phyloP scores from a whole-genome alignment of 2,113 vertebrate genomes.

The Oreocharis arfaki region DNA sequence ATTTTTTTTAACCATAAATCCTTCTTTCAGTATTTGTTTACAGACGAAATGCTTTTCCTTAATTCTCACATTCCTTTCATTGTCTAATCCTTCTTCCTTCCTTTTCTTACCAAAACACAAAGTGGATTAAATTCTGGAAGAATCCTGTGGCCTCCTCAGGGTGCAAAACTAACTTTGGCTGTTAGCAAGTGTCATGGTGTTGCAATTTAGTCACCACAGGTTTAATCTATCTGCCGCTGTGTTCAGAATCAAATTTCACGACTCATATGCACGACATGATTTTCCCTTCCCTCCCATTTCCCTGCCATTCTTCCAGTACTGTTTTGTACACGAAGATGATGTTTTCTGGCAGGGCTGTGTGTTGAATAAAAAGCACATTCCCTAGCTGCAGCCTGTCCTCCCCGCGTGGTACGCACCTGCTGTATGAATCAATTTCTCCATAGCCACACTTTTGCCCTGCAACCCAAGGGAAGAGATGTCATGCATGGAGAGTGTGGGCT shows the following conservation, averaged over 20 bases:
- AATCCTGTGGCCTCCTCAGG: not conserved
- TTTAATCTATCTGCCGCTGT: not conserved
- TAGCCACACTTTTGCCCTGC: not conserved
- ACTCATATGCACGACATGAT: not conserved
- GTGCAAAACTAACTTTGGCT: constrained; percentile 8
- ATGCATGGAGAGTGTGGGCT: not conserved
- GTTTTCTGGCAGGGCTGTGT: not conserved
- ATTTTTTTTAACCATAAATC: constrained; percentile 38
- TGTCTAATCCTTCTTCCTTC: constrained; percentile 37
- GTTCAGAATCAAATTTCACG: not conserved
- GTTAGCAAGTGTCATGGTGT: not conserved
- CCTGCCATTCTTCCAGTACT: not conserved
- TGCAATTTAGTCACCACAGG: not conserved
- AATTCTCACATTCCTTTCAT: constrained; percentile 42
- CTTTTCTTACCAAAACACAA: constrained; percentile 18
- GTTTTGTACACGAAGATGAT: not conserved
- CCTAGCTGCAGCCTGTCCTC: not conserved
- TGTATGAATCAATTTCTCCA: not conserved
- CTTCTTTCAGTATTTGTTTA: constrained; percentile 44
- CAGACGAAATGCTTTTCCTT: constrained; percentile 48
- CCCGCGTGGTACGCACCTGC: not conserved
- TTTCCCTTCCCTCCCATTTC: not conserved
- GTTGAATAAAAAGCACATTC: not conserved
- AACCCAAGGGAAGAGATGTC: not conserved
- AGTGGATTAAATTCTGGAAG: constrained; percentile 21